Conservation (phyloP, 2,797 vertebrate species). For the Sebastes kiyomatsui region DNA sequence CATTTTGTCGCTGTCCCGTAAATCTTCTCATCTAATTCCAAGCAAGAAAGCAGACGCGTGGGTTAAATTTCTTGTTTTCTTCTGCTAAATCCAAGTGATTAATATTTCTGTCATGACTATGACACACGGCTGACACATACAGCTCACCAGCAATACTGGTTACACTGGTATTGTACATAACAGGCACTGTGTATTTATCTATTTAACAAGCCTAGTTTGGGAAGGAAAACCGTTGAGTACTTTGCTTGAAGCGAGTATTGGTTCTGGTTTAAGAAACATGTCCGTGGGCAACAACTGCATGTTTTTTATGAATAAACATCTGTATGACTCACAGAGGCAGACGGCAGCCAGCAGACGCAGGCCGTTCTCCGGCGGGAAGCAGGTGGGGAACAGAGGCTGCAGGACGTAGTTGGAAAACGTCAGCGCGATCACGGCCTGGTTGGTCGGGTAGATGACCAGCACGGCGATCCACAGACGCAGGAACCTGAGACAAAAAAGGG, state of each 20-base stretch:
- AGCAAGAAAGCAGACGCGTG: neutral
- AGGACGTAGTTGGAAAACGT: slow-evolving; percentile 95
- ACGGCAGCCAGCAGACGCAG: slow-evolving; percentile 89
- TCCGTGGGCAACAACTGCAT: neutral
- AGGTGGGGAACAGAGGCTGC: slow-evolving; percentile 92
- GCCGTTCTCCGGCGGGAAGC: slow-evolving; percentile 88
- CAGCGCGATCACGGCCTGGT: slow-evolving; percentile 94
- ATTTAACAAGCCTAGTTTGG: neutral
- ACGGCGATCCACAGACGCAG: slow-evolving; percentile 93
- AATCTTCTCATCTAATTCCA: neutral
- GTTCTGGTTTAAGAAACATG: neutral
- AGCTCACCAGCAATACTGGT: neutral
- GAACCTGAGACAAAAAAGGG: slow-evolving; percentile 79
- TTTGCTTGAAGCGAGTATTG: too few species aligned
- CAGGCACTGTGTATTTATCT: neutral
- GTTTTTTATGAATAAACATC: neutral
- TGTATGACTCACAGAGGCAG: slow-evolving; percentile 86
- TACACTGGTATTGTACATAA: neutral
- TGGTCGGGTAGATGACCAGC: slow-evolving; percentile 94
- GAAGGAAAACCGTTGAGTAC: too few species aligned
- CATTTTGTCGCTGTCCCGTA: neutral
- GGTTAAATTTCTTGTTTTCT: neutral
- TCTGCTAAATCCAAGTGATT: neutral
- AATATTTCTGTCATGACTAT: neutral
- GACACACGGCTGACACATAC: neutral